These are phyloP conservation scores for Zeus faber DNA, from an alignment of 2,113 vertebrate genomes.

Conservation along the genomic window DNA sequence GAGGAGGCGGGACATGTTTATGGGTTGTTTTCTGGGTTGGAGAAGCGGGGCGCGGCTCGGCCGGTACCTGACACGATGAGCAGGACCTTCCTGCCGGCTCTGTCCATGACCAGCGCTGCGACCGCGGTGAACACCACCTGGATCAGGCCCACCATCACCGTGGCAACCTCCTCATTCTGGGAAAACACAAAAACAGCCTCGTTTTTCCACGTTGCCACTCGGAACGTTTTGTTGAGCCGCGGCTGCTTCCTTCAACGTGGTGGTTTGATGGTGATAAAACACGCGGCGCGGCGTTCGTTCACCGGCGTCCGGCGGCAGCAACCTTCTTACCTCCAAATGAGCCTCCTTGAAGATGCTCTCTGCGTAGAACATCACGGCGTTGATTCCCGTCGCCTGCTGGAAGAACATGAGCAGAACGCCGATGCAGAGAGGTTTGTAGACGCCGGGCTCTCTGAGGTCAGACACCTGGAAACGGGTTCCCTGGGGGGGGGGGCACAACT, in stretches of 20 bases:
- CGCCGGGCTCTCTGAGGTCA: conserved; percentile 75
- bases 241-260: too few species aligned
- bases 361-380: conserved; percentile 94
- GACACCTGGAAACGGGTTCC: conserved; percentile 66
- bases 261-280: too few species aligned
- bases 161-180: conserved; percentile 84
- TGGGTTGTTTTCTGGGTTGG: too few species aligned
- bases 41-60: too few species aligned
- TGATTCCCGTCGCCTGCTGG: conserved; percentile 91
- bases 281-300: too few species aligned
- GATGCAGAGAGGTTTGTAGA: conserved; percentile 87
- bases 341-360: conserved; percentile 88
- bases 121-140: conserved; percentile 87
- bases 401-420: conserved; percentile 87
- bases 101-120: conserved; percentile 87
- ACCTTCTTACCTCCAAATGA: conserved; percentile 83
- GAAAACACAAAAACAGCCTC: too few species aligned
- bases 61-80: conserved; percentile 87
- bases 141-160: conserved; percentile 79
- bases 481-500: conserved; percentile 46
- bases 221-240: too few species aligned
- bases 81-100: conserved; percentile 85
- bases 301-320: too few species aligned
- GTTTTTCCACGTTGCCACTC: too few species aligned
- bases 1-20: too few species aligned